phyloP scores from a whole-genome alignment of 2,797 vertebrate genomes.

The Buphagus erythrorhynchus region DNA sequence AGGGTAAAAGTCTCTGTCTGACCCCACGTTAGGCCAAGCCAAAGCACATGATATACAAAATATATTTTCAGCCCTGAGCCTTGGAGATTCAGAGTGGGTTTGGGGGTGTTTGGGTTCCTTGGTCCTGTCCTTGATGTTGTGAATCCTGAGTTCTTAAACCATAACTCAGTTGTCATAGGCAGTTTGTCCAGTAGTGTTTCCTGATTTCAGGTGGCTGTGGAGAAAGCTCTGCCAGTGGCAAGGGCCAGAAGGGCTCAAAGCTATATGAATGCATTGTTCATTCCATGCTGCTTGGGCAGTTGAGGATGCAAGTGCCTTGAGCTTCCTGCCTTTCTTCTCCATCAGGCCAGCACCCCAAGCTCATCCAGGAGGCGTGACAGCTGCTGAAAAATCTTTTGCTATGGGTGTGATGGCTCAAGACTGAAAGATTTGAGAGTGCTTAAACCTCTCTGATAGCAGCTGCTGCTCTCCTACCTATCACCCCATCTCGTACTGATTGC shows the following conservation, averaged over 20 bases:
- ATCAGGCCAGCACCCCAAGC: neutral
- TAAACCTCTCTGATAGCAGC: neutral
- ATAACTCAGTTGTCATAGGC: accelerated
- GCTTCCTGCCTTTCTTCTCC: neutral
- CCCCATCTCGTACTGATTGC: neutral
- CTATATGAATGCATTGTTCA: accelerated
- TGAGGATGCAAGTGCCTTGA: neutral
- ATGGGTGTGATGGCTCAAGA: neutral
- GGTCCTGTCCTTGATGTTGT: neutral
- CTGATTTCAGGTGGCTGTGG: neutral
- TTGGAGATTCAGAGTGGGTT: neutral
- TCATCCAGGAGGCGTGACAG: neutral
- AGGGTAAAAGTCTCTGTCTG: neutral
- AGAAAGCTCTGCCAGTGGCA: neutral
- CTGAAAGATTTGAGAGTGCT: neutral
- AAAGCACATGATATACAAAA: neutral
- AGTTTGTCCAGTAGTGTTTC: neutral
- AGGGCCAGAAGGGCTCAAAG: neutral
- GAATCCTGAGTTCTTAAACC: neutral
- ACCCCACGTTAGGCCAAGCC: neutral
- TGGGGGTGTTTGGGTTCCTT: neutral
- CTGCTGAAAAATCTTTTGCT: neutral
- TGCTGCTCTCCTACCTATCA: neutral
- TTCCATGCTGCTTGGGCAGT: neutral
- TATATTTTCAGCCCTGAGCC: neutral